Conservation (phyloP, 2,113 vertebrate species). For the Scomber scombrus region DNA sequence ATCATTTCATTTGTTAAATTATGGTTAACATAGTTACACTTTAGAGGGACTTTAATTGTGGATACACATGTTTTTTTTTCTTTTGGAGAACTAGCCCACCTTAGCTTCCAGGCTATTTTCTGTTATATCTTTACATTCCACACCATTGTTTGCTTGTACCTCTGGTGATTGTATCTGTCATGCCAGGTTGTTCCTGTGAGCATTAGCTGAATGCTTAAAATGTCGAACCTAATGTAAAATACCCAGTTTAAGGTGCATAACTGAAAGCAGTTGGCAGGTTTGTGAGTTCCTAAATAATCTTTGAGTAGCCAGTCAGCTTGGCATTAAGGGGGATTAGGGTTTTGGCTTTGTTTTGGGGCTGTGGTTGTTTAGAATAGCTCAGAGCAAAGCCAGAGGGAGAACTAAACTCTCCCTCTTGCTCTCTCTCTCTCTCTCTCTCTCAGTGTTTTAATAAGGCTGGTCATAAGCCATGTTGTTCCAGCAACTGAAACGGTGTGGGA, state of each 20-base stretch:
- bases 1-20: no score
- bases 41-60: no score
- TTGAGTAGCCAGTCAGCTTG: slow-evolving; percentile 21
- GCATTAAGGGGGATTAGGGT: slow-evolving; percentile 54
- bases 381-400: slow-evolving; percentile 53
- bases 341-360: slow-evolving; percentile 61
- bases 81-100: no score
- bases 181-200: not conserved
- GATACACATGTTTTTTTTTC: no score
- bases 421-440: slow-evolving; percentile 2
- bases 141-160: not conserved
- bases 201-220: not conserved
- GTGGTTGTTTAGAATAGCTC: slow-evolving; percentile 59
- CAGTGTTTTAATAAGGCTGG: slow-evolving; percentile 65
- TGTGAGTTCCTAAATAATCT: slow-evolving; percentile 24
- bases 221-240: not conserved
- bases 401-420: slow-evolving; percentile 31
- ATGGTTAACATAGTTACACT: no score
- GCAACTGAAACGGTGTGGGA: slow-evolving; percentile 62
- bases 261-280: slow-evolving; percentile 12
- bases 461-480: slow-evolving; percentile 63
- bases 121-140: no score
- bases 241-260: not conserved
- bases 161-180: not conserved
- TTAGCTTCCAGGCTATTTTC: no score